phyloP scores from a whole-genome alignment of 2,113 vertebrate species.

The Notechis scutatus region DNA sequence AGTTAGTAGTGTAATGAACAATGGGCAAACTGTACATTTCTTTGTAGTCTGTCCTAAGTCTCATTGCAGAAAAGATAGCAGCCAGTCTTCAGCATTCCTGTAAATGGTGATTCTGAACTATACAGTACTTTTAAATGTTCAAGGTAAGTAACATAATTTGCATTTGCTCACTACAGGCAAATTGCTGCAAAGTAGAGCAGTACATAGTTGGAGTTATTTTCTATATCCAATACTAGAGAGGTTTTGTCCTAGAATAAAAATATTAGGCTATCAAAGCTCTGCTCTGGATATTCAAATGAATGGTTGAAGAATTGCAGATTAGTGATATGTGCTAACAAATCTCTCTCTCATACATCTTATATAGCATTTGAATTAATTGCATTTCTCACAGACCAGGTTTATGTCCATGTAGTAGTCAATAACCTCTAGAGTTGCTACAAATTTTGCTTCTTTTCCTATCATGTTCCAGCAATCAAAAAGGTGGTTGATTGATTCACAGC shows the following conservation, averaged over 20 bases:
- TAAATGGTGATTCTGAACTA: neutral
- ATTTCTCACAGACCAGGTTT: neutral
- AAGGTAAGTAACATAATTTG: neutral
- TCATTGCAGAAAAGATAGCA: neutral
- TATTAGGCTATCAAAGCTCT: neutral
- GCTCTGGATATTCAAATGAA: neutral
- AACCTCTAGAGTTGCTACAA: neutral
- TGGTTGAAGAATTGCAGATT: neutral
- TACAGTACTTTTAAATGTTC: neutral
- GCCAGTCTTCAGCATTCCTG: neutral
- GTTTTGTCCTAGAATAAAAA: neutral
- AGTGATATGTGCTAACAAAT: neutral
- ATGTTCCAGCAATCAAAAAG: neutral
- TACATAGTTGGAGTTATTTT: neutral
- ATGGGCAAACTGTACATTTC: neutral
- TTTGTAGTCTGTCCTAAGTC: neutral
- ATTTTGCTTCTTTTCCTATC: neutral
- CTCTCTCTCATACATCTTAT: neutral
- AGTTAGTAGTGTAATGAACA: neutral
- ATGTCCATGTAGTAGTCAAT: neutral
- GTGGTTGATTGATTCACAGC: neutral
- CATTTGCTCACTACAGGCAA: neutral
- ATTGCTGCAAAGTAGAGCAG: neutral
- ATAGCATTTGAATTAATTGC: neutral
- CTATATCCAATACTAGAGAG: neutral